These are phyloP conservation scores for Euspilapteryx auroguttella DNA, from an alignment of 2,888 invertebrate genomes.

Conservation along the genomic window DNA sequence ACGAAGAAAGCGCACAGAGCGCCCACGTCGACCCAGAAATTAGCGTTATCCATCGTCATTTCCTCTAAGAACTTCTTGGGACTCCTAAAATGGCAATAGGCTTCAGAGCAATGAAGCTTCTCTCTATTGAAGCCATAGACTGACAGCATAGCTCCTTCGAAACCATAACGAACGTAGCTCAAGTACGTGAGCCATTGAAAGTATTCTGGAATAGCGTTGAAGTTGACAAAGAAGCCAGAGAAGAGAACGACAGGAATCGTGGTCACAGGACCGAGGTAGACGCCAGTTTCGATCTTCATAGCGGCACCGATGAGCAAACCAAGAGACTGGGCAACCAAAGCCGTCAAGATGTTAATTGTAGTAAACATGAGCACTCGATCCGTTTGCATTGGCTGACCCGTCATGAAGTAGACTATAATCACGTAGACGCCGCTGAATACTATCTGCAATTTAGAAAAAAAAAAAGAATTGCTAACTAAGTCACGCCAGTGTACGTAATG, in stretches of 20 bases:
- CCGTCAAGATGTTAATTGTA: conserved; percentile 74
- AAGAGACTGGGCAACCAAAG: conserved; percentile 89
- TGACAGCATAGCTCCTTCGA: conserved; percentile 89
- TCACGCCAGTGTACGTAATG: too few species aligned
- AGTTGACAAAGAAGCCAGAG: conserved; percentile 93
- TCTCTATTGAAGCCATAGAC: conserved; percentile 88
- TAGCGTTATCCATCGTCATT: conserved; percentile 78
- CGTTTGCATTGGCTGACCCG: conserved; percentile 90
- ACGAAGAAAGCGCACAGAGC: conserved; percentile 82
- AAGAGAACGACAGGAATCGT: conserved; percentile 91
- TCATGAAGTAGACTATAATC: conserved; percentile 92
- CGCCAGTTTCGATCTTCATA: conserved; percentile 81
- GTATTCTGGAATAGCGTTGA: conserved; percentile 87
- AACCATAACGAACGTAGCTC: conserved; percentile 86
- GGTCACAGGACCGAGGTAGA: conserved; percentile 83
- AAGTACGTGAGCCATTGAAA: conserved; percentile 87
- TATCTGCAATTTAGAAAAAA: conserved; percentile 61
- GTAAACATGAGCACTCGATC: conserved; percentile 81
- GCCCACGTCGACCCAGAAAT: conserved; percentile 81
- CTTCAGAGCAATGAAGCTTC: conserved; percentile 78
- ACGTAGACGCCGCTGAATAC: conserved; percentile 85
- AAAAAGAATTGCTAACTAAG: too few species aligned
- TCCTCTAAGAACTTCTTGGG: conserved; percentile 83
- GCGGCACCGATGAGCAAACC: conserved; percentile 92
- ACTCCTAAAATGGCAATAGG: conserved; percentile 81